Evolutionary conservation across 2,888 invertebrate species (phyloP).

Genomic region (Stenurella melanura): DNA sequence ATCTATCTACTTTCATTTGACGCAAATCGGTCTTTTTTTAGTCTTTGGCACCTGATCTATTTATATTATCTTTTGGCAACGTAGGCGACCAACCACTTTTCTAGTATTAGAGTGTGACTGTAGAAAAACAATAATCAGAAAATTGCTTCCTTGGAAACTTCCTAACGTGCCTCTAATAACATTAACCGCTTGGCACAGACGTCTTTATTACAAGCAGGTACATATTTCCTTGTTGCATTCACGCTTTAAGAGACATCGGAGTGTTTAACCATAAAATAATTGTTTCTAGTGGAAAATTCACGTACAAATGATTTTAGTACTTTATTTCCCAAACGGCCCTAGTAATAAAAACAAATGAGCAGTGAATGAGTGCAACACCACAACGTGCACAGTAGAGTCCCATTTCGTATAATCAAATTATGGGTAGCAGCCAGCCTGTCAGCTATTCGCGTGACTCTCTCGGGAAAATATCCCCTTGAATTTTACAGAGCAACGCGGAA

Average conservation of each 20-base stretch:
- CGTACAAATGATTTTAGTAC: conserved; percentile 32
- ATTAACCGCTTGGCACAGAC: not conserved
- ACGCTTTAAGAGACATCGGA: not conserved
- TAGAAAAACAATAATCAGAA: not conserved
- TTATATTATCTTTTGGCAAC: too few species aligned
- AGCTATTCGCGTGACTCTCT: conserved; percentile 24
- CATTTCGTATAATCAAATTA: conserved; percentile 44
- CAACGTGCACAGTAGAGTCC: conserved; percentile 26
- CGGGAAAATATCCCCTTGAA: conserved; percentile 19
- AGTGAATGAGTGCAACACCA: conserved; percentile 40
- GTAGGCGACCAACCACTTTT: too few species aligned
- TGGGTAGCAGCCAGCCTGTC: conserved; percentile 31
- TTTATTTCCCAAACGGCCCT: conserved; percentile 27
- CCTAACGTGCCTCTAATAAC: not conserved
- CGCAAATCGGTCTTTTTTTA: too few species aligned
- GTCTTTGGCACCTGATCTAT: too few species aligned
- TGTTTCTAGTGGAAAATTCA: conserved; percentile 32
- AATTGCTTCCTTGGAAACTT: not conserved
- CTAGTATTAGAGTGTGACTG: too few species aligned
- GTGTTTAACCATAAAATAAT: conserved; percentile 20
- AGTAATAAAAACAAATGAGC: conserved; percentile 44
- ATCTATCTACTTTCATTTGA: too few species aligned
- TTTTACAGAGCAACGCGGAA: conserved; percentile 16
- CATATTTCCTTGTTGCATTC: not conserved
- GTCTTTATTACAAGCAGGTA: not conserved